Evolutionary conservation across 2,888 invertebrate species (phyloP).

Genomic region (Aphodius sticticus): DNA sequence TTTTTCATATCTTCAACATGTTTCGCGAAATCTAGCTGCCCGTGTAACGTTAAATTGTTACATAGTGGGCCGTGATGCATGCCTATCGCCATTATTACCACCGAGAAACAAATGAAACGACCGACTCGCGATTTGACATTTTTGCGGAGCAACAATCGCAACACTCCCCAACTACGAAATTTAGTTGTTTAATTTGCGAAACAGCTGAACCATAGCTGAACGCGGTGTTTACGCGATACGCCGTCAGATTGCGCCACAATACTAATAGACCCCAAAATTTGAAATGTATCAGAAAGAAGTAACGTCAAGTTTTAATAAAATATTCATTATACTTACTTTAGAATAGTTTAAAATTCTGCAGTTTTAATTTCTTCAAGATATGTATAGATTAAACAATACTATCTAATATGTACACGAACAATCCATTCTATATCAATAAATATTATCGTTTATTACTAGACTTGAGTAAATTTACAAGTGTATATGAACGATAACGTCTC

Average conservation of each 20-base stretch:
- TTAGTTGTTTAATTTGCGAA: neutral
- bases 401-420: too few relatives aligned
- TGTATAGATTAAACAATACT: neutral
- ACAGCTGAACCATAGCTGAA: neutral
- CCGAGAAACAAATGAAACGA: neutral
- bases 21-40: neutral
- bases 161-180: neutral
- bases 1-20: slow-evolving; percentile 39
- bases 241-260: neutral
- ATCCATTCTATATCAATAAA: too few relatives aligned
- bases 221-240: neutral
- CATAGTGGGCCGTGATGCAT: neutral
- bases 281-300: neutral
- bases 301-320: neutral
- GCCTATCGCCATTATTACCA: neutral
- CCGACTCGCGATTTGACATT: neutral
- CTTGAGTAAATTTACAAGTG: too few relatives aligned
- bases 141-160: neutral
- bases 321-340: neutral
- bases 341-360: neutral
- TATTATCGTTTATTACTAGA: too few relatives aligned
- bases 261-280: neutral
- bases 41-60: neutral
- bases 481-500: too few relatives aligned
- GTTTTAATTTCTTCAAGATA: neutral